Percentiles rank a stretch among this genome's conserved stretches.
These are phyloP conservation scores for Paguma larvata DNA, from an alignment of 2,797 vertebrate species.

Conservation along the genomic window DNA sequence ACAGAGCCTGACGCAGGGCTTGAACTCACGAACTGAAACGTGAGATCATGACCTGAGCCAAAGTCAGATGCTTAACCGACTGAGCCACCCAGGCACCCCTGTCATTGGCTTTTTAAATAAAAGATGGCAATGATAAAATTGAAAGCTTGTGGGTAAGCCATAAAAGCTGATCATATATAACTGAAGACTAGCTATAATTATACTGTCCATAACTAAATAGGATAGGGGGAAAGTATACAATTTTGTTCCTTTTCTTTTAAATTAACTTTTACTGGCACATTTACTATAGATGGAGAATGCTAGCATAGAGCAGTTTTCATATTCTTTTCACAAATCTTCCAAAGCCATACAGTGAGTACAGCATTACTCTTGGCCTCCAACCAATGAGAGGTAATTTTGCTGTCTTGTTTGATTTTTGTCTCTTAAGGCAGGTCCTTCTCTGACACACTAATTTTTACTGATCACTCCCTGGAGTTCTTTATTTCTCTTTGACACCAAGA, in stretches of 20 bases:
- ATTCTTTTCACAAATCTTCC: slow-evolving; percentile 47
- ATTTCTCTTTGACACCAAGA: slow-evolving; percentile 70
- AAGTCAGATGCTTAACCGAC: no score
- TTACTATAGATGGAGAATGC: slow-evolving; percentile 35
- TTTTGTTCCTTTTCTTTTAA: slow-evolving; percentile 61
- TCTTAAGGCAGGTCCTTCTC: slow-evolving; percentile 61
- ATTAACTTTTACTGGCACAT: slow-evolving; percentile 37
- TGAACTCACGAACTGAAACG: no score
- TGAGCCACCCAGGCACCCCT: no score
- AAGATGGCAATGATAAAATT: background rate
- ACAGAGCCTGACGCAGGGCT: no score
- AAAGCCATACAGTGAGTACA: slow-evolving; percentile 53
- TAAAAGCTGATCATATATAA: slow-evolving; percentile 46
- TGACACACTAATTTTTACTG: slow-evolving; percentile 66
- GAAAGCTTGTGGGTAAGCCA: background rate
- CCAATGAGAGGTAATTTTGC: slow-evolving; percentile 72
- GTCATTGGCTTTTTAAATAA: background rate
- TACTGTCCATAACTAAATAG: slow-evolving; percentile 22
- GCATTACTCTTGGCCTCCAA: slow-evolving; percentile 66
- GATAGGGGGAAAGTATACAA: background rate
- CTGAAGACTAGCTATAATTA: slow-evolving; percentile 42
- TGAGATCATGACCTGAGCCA: no score
- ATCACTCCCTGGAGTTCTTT: slow-evolving; percentile 68
- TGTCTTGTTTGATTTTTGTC: slow-evolving; percentile 78
- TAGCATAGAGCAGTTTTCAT: slow-evolving; percentile 50